Base-by-base conservation (phyloP, 2,888 invertebrate genomes). In the Athrips mouffetella region DNA sequence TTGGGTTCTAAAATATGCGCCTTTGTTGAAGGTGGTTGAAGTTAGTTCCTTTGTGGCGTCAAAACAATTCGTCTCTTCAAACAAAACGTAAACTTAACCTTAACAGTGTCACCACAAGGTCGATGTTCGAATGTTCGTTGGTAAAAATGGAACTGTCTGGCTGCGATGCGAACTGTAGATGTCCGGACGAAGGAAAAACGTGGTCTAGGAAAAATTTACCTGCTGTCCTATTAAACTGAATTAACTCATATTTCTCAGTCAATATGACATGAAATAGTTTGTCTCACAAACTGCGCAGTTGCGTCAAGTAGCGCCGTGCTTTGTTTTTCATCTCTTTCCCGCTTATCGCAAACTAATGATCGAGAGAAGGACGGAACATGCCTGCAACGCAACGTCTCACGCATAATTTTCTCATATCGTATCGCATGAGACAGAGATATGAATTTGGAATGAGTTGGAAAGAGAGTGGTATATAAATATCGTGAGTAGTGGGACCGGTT, bases 371-470 rank as follows among this genome's bases (percentile, higher is more conserved):
- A 37, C 1, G 11, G 37, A n/a, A 8, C n/a, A 37, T 35, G 6
- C 15, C 15, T 40, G 40, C 16, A 41, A 23, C 23, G 41, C 5
- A 10, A 41, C 35, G 35, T 35, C 29, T 42, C 42, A 42, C 29
- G 15, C 18, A 6, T 18, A 6, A 18, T 13, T 27, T 18, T n/a
- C n/a, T n/a, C n/a, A n/a, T n/a, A 29, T 18, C 18, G 29, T 42
- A 41, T 4, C 20, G 18, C 13, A 16, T 2, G 41, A 15, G 41
- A 41, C 15, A 5, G 41, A 25, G 1, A 25, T 15, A 35, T 13
- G 3, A 8, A 8, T 25, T 2, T 15, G 7, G 6, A 1, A 7
- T 15, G 27, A 6, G 41, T 25, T 8, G 1, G 41, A 41, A 25
- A 23, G 41, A 10, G 41, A 41, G 25, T 13, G 27, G 25, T 23